phyloP scores from a whole-genome alignment of 2,797 vertebrate species.

The Cynodonichthys magdalenae region DNA sequence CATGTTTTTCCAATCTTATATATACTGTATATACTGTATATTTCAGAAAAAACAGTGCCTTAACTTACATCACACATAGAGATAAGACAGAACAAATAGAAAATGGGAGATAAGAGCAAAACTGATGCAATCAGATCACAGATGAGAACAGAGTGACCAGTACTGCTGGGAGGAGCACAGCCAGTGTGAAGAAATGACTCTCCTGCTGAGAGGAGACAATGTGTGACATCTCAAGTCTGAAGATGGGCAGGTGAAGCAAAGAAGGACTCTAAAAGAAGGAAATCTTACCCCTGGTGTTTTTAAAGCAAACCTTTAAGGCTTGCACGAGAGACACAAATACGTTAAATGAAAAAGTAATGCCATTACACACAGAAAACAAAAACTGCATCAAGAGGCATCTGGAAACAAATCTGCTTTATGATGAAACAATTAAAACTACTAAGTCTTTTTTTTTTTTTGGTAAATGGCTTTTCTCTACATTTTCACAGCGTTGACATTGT shows the following conservation, averaged over 20 bases:
- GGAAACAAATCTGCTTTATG: background rate
- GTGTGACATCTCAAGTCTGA: constrained; percentile 31
- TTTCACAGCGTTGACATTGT: background rate
- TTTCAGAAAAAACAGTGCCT: background rate
- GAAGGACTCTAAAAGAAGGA: constrained; percentile 3
- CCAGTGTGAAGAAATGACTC: constrained; percentile 19
- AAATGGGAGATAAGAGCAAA: constrained; percentile 14
- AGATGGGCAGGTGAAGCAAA: constrained; percentile 17
- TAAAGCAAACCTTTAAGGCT: background rate
- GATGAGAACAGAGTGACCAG: constrained; percentile 30
- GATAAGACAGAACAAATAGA: background rate
- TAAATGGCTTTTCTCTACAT: background rate
- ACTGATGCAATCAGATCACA: constrained; percentile 37
- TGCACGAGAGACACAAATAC: background rate
- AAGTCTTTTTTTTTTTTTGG: too few relatives aligned
- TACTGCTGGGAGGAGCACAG: constrained; percentile 18
- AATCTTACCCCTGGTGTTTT: background rate
- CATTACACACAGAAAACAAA: background rate
- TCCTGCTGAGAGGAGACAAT: constrained; percentile 28
- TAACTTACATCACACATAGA: constrained; percentile 5
- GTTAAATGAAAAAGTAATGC: background rate
- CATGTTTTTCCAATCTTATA: too few relatives aligned
- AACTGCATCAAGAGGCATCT: background rate
- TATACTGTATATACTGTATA: too few relatives aligned
- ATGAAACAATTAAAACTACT: background rate